These are phyloP conservation scores for Phyllotis vaccarum DNA, from an alignment of 2,797 vertebrate species.

Conservation along the genomic window DNA sequence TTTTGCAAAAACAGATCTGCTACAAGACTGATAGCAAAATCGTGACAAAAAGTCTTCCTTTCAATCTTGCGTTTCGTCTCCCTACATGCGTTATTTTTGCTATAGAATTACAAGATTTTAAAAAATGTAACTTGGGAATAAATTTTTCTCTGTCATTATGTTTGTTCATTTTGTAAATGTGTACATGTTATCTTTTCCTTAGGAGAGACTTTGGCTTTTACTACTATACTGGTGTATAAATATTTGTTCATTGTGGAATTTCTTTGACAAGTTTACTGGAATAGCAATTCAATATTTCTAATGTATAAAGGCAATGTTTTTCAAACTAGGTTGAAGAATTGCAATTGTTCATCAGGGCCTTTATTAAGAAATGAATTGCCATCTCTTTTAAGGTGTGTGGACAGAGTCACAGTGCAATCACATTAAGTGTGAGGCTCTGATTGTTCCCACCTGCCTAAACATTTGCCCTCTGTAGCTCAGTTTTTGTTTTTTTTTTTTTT, in stretches of 20 bases:
- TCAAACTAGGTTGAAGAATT: constrained; percentile 37
- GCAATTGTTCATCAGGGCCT: neutral
- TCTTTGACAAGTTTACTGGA: constrained; percentile 64
- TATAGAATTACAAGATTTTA: neutral
- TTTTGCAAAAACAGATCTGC: constrained; percentile 23
- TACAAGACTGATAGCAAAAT: constrained; percentile 45
- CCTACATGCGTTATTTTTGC: neutral
- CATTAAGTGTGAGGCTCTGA: constrained; percentile 30
- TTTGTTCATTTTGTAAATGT: constrained; percentile 66
- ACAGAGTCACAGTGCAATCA: constrained; percentile 23
- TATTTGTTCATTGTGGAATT: constrained; percentile 47
- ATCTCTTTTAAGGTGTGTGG: constrained; percentile 43
- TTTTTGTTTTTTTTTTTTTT: constrained; percentile 40
- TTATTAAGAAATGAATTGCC: constrained; percentile 60
- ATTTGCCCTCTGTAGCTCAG: constrained; percentile 35
- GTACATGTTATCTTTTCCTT: constrained; percentile 63
- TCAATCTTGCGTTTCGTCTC: neutral
- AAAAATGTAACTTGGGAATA: neutral
- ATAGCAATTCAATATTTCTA: constrained; percentile 59
- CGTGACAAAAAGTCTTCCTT: constrained; percentile 4
- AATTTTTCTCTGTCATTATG: constrained; percentile 12
- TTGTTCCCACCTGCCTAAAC: constrained; percentile 29
- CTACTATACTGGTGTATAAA: constrained; percentile 22
- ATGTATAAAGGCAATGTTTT: constrained; percentile 20
- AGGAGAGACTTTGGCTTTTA: constrained; percentile 57